A percentile compares a stretch with the other conserved stretches of the same genome.
phyloP scores from a whole-genome alignment of 2,888 invertebrate species.

The Plagodis dolabraria region DNA sequence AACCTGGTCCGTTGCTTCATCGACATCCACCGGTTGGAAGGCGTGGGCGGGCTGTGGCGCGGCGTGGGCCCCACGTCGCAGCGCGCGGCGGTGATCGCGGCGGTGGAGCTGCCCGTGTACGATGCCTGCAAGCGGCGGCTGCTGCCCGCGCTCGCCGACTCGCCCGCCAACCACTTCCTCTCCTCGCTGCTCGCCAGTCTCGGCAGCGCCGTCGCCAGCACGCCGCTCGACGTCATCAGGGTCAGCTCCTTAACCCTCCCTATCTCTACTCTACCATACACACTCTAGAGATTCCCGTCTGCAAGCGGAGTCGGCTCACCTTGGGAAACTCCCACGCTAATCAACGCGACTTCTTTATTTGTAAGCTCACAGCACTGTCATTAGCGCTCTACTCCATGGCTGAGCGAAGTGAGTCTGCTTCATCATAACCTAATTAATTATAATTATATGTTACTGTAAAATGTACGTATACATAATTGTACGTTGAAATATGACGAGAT shows the following conservation, averaged over 20 bases:
- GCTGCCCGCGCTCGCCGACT: constrained; percentile 89
- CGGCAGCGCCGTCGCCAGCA: constrained; percentile 96
- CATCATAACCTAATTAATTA: too few relatives aligned
- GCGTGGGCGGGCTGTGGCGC: constrained; percentile 94
- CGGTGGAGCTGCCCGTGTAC: constrained; percentile 97
- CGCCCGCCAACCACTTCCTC: constrained; percentile 93
- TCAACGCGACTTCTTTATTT: too few relatives aligned
- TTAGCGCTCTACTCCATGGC: too few relatives aligned
- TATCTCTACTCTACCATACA: too few relatives aligned
- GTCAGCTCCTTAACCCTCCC: constrained; percentile 72
- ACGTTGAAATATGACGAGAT: too few relatives aligned
- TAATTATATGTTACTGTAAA: too few relatives aligned
- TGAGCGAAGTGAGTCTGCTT: too few relatives aligned
- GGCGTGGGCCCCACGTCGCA: constrained; percentile 97
- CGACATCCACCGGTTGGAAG: constrained; percentile 93
- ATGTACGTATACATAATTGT: too few relatives aligned
- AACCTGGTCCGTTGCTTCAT: constrained; percentile 91
- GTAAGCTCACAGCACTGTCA: too few relatives aligned
- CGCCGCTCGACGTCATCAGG: constrained; percentile 96
- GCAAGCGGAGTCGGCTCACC: too few relatives aligned
- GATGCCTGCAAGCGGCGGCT: constrained; percentile 94
- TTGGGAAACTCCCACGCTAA: too few relatives aligned
- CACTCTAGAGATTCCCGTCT: too few relatives aligned
- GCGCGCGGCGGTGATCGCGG: constrained; percentile 96
- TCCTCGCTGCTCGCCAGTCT: constrained; percentile 96